phyloP scores from a whole-genome alignment of 2,113 vertebrate species.

The Hydropotes inermis region DNA sequence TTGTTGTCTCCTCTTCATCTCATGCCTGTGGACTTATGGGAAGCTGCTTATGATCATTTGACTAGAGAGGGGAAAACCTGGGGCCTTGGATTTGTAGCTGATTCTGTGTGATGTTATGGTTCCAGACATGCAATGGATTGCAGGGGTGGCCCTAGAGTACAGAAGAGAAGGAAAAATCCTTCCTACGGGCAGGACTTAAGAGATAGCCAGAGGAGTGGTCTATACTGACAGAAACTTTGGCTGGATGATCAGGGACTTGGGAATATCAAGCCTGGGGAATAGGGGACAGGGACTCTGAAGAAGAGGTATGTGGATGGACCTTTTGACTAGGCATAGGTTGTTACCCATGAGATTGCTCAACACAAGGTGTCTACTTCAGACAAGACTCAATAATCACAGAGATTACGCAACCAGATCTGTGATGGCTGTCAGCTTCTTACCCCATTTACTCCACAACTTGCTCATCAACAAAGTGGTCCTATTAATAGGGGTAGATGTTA shows the following conservation, averaged over 20 bases:
- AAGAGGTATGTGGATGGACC: neutral
- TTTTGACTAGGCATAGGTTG: neutral
- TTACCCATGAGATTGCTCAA: neutral
- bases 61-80: neutral
- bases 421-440: neutral
- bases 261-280: neutral
- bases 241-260: neutral
- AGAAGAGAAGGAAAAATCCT: neutral
- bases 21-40: neutral
- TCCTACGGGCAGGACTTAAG: neutral
- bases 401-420: neutral
- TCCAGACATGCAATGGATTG: neutral
- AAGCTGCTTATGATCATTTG: neutral
- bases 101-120: neutral
- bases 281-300: neutral
- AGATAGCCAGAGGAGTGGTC: neutral
- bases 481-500: neutral
- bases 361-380: neutral
- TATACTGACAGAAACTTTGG: neutral
- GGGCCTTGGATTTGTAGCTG: neutral
- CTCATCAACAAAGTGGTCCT: neutral
- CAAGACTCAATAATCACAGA: neutral
- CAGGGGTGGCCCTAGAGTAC: neutral
- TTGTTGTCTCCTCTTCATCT: neutral
- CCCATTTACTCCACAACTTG: neutral